Conservation (phyloP, 2,797 vertebrate species). For the Neoniphon sammara region DNA sequence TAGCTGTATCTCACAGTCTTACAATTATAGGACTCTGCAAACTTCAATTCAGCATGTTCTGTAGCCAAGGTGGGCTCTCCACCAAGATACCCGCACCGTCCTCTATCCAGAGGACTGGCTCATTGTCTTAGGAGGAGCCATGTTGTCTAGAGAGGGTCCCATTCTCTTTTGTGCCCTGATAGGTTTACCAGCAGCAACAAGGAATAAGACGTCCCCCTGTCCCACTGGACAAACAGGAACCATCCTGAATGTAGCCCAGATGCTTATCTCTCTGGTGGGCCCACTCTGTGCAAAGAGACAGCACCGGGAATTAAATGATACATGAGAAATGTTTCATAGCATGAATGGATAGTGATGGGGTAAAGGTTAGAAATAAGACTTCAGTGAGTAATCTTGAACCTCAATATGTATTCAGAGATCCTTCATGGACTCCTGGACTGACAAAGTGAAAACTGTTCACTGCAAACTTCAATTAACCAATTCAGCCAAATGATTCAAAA, state of each 20-base stretch:
- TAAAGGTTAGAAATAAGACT: too few relatives aligned
- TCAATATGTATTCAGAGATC: not conserved
- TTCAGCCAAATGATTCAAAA: not conserved
- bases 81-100: slow-evolving; percentile 48
- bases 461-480: too few relatives aligned
- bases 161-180: slow-evolving; percentile 72
- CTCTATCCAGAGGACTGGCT: slow-evolving; percentile 35
- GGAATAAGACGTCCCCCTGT: slow-evolving; percentile 60
- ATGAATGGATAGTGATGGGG: not conserved
- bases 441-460: not conserved
- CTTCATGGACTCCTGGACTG: not conserved
- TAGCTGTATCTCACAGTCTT: not conserved
- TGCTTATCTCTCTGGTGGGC: slow-evolving; percentile 58
- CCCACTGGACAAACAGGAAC: slow-evolving; percentile 77
- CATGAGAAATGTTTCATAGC: not conserved
- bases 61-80: slow-evolving; percentile 29
- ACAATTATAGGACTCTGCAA: not conserved
- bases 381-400: not conserved
- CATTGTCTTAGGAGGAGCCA: slow-evolving; percentile 75
- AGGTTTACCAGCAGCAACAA: slow-evolving; percentile 73
- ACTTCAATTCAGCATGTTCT: slow-evolving; percentile 33
- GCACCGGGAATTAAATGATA: slow-evolving; percentile 44
- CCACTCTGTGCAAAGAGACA: slow-evolving; percentile 31
- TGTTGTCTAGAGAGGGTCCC: slow-evolving; percentile 67
- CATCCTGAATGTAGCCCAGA: slow-evolving; percentile 65